These are phyloP conservation scores for Gymnoscopelus braueri DNA, from an alignment of 2,797 vertebrate species.

Conservation along the genomic window DNA sequence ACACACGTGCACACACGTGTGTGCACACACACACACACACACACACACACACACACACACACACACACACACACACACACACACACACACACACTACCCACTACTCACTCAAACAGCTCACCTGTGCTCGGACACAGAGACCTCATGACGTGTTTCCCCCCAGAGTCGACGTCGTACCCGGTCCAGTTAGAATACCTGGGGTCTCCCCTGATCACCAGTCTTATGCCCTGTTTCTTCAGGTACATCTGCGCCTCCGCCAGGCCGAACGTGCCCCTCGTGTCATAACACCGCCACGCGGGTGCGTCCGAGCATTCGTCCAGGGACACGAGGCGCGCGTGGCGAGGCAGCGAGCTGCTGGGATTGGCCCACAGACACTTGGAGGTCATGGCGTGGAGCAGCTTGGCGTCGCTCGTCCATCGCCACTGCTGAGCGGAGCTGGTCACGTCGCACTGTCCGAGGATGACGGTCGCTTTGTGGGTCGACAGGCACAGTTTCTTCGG, in stretches of 20 bases:
- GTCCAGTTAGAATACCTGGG: slow-evolving; percentile 85
- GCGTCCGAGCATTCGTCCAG: slow-evolving; percentile 73
- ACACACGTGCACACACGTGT: no score
- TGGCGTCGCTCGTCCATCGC: slow-evolving; percentile 81
- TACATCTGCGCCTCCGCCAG: slow-evolving; percentile 80
- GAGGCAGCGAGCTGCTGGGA: slow-evolving; percentile 59
- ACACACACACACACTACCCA: no score
- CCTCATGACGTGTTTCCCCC: slow-evolving; percentile 62
- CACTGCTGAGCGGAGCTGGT: slow-evolving; percentile 82
- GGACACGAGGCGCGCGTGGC: slow-evolving; percentile 69
- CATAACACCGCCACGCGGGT: slow-evolving; percentile 84
- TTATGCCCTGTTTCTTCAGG: slow-evolving; percentile 83
- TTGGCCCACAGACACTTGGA: slow-evolving; percentile 80
- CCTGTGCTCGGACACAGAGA: slow-evolving; percentile 83
- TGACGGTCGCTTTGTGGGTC: slow-evolving; percentile 54
- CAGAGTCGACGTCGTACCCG: slow-evolving; percentile 74
- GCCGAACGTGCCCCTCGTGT: slow-evolving; percentile 76
- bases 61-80: no score
- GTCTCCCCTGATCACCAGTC: slow-evolving; percentile 76
- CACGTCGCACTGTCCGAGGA: slow-evolving; percentile 78
- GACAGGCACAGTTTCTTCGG: slow-evolving; percentile 81
- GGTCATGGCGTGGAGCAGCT: slow-evolving; percentile 78
- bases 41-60: no score
- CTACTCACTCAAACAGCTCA: slow-evolving; percentile 61
- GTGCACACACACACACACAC: no score